phyloP scores from a whole-genome alignment of 2,797 vertebrate genomes.

The Helostoma temminkii region DNA sequence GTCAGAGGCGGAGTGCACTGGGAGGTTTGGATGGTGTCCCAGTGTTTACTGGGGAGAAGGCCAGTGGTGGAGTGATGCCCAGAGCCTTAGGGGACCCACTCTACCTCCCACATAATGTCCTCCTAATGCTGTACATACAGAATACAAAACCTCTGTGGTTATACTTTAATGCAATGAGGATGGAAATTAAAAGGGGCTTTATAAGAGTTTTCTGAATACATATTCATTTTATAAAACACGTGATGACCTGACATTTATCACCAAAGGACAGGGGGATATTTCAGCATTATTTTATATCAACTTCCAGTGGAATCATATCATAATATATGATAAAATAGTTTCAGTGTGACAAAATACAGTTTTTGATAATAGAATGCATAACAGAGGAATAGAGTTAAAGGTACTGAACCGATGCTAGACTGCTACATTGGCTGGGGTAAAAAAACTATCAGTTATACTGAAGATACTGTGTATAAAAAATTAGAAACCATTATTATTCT shows the following conservation, averaged over 20 bases:
- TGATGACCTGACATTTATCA: not conserved
- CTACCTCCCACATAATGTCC: conserved; percentile 45
- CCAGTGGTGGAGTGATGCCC: conserved; percentile 47
- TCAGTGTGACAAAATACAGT: not conserved
- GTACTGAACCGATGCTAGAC: not conserved
- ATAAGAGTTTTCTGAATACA: not conserved
- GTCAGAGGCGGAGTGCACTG: conserved; percentile 34
- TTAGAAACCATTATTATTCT: too few relatives aligned
- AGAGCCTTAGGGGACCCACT: conserved; percentile 42
- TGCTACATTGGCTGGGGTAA: not conserved
- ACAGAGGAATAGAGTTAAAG: not conserved
- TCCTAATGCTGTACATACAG: conserved; percentile 32
- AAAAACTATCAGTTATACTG: not conserved
- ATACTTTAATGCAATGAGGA: conserved; percentile 2
- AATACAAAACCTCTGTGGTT: conserved; percentile 4
- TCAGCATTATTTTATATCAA: not conserved
- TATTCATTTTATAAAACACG: conserved; percentile 6
- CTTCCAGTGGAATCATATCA: not conserved
- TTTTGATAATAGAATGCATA: not conserved
- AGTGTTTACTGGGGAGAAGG: conserved; percentile 52
- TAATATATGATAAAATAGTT: not conserved
- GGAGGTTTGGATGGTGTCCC: conserved; percentile 59
- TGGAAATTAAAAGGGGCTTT: conserved; percentile 10
- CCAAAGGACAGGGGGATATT: not conserved
- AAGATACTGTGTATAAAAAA: not conserved